Conservation (phyloP, 2,888 invertebrate species). For the Sialis lutaria region DNA sequence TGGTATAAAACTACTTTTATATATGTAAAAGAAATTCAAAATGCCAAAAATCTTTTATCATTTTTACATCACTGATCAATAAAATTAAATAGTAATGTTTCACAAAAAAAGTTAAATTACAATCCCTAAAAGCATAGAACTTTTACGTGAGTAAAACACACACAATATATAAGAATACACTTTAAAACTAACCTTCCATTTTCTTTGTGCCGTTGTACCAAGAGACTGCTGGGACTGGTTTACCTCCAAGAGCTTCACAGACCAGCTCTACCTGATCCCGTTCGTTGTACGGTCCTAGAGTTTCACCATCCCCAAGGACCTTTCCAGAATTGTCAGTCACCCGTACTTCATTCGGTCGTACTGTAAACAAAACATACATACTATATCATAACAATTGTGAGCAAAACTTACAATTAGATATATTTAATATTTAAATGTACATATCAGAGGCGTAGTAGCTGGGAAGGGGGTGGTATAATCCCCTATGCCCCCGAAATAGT, state of each 20-base stretch:
- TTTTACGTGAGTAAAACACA: too few relatives aligned
- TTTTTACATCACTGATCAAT: too few relatives aligned
- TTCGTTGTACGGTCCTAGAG: slow-evolving; percentile 54
- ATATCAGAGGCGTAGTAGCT: too few relatives aligned
- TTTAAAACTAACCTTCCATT: slow-evolving; percentile 31
- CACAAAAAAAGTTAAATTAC: too few relatives aligned
- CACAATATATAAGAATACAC: too few relatives aligned
- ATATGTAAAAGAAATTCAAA: too few relatives aligned
- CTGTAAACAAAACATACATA: slow-evolving; percentile 34
- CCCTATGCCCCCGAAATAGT: too few relatives aligned
- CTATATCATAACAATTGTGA: slow-evolving; percentile 3
- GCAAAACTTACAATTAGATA: not conserved
- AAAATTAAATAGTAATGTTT: too few relatives aligned
- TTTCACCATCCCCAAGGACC: slow-evolving; percentile 40
- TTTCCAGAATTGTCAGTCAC: slow-evolving; percentile 47
- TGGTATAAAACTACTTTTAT: too few relatives aligned
- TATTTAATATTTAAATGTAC: not conserved
- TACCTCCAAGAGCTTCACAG: slow-evolving; percentile 64
- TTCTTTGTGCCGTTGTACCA: slow-evolving; percentile 68
- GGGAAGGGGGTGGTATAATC: too few relatives aligned
- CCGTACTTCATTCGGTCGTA: slow-evolving; percentile 61
- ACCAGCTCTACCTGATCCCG: slow-evolving; percentile 46
- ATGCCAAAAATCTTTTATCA: too few relatives aligned
- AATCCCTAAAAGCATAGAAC: too few relatives aligned
- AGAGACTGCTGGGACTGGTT: slow-evolving; percentile 66